Base-by-base conservation (phyloP, 2,113 vertebrate species). In the Oplegnathus fasciatus region DNA sequence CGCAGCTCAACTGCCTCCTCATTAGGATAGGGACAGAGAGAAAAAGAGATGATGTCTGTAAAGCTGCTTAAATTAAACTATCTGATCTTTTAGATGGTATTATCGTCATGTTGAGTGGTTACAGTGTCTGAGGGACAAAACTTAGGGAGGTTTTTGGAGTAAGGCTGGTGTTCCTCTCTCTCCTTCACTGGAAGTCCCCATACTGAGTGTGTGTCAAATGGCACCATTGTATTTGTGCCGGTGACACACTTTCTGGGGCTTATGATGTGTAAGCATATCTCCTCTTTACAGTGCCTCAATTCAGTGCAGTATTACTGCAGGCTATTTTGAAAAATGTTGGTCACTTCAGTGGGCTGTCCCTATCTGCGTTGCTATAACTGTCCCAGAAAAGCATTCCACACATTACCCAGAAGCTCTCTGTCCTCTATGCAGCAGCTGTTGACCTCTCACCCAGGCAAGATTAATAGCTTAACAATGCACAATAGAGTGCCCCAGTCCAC, bases 391-490 rank as follows among this genome's bases (percentile, higher is more conserved):
- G 87, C 89, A 94, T 96, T 93, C 93, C 93, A 89, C 80, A 77
- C 91, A 91, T 94, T 91, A 92, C 86, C 90, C 91, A 92, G 80
- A 90, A 92, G 74, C 61, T 82, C 84, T 82, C 37, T 82, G 87
- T 92, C 91, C 91, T 93, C 66, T 18, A 26, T 75, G 57, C 44
- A 82, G 89, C 94, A 95, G 94, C 94, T 95, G 94, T 90, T 94
- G 88, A 93, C 92, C 93, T 92, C 2, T 94, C 42, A 91, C 83
- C 91, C 82, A 15, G 82, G 54, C 37, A 83, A 83, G 88, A 91
- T 86, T 86, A 85, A 83, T 88, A 68, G 73, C 75, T 70, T 79
- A 80, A 87, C 83, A 89, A 83, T 88, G 74, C 20, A 60, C 46
- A 78, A 58, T 84, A 60, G 28, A 81, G 64, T 32, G 46, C 55